Percentiles rank a stretch among this genome's conserved stretches.
Evolutionary conservation across 2,888 invertebrate species (phyloP).

Genomic region (Ochlodes sylvanus): DNA sequence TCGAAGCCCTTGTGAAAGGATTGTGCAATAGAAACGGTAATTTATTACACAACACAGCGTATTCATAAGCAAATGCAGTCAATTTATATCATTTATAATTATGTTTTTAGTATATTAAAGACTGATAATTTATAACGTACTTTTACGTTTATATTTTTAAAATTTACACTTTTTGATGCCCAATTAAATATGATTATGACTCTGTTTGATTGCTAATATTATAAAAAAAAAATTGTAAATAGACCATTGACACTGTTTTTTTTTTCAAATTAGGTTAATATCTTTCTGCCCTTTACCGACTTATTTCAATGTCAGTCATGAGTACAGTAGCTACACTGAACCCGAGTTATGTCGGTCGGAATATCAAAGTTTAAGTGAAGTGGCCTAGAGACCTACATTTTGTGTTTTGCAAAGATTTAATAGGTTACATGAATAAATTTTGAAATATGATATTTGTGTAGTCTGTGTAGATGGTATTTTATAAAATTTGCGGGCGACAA

Average conservation of each 20-base stretch:
- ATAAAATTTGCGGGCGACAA: conserved; percentile 58
- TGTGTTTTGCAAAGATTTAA: conserved; percentile 70
- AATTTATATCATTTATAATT: conserved; percentile 76
- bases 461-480: conserved; percentile 72
- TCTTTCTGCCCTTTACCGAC: conserved; percentile 83
- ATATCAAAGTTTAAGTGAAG: conserved; percentile 93
- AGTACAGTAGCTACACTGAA: conserved; percentile 88
- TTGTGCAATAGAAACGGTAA: conserved; percentile 85
- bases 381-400: conserved; percentile 96
- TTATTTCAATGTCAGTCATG: conserved; percentile 86
- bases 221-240: conserved; percentile 49
- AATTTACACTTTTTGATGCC: conserved; percentile 6
- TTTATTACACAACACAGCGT: conserved; percentile 82
- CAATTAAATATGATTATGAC: neutral
- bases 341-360: conserved; percentile 87
- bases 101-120: conserved; percentile 59
- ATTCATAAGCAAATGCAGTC: conserved; percentile 79
- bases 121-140: conserved; percentile 44
- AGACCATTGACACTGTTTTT: conserved; percentile 76
- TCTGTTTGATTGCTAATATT: conserved; percentile 34
- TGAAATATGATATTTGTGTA: conserved; percentile 84
- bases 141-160: conserved; percentile 48
- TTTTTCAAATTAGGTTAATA: conserved; percentile 75
- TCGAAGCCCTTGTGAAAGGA: conserved; percentile 85
- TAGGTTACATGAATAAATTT: conserved; percentile 77